Percentiles rank a stretch among this genome's conserved stretches.
Conservation (phyloP, 2,113 vertebrate genomes). For the Mastomys coucha region DNA sequence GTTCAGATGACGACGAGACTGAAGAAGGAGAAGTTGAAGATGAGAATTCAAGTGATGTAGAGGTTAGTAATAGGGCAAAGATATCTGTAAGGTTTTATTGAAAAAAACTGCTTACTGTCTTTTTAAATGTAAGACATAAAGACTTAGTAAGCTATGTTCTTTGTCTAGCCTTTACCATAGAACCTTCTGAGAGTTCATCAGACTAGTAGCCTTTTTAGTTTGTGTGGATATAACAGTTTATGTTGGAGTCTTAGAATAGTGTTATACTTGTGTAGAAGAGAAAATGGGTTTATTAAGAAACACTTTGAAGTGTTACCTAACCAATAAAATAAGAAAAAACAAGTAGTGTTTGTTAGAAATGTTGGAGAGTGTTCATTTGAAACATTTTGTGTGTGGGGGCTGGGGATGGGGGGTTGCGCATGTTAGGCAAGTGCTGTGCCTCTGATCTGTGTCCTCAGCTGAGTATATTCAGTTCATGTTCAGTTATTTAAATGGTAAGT, state of each 20-base stretch:
- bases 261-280: constrained; percentile 35
- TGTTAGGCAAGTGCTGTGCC: neutral
- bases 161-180: neutral
- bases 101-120: neutral
- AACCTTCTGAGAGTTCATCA: neutral
- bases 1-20: constrained; percentile 92
- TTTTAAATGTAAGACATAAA: constrained; percentile 23
- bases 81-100: neutral
- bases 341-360: neutral
- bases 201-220: constrained; percentile 21
- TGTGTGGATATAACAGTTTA: neutral
- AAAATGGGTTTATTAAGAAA: constrained; percentile 51
- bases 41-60: constrained; percentile 88
- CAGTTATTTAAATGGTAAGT: constrained; percentile 17
- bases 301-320: constrained; percentile 23
- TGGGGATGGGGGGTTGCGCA: neutral
- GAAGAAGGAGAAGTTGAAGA: constrained; percentile 91
- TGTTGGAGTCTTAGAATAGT: constrained; percentile 45
- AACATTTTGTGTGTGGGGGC: neutral
- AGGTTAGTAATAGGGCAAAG: constrained; percentile 84
- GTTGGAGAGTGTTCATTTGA: constrained; percentile 26
- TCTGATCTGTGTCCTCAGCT: neutral
- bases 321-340: constrained; percentile 14
- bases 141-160: constrained; percentile 12
- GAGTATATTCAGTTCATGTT: constrained; percentile 29